Evolutionary conservation across 2,888 invertebrate species (phyloP), one percentile per base, ranked within the genome.

Genomic region (Balanococcus diminutus): DNA sequence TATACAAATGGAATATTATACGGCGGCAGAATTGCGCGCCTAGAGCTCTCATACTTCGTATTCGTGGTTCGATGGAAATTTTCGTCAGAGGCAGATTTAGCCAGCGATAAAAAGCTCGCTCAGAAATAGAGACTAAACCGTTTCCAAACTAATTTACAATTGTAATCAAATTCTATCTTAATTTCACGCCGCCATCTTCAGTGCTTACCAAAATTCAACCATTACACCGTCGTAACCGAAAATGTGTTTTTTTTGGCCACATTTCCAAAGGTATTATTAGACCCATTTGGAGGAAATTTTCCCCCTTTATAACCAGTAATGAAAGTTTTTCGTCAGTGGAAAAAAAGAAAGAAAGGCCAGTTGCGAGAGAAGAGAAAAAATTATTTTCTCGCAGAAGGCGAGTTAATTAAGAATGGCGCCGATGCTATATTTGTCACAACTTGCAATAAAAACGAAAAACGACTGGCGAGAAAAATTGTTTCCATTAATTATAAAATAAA

Each of bases 141-240:
- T 56, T 56, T 56, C 19, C 56, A 56, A 56, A 56, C 56, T 56
- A 22, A 56, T 56, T 56, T 56, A 56, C 56, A 56, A 56, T 56
- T 56, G 56, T 56, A 56, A 56, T 56, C 56, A 56, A 56, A 56
- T 56, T 56, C 56, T 22, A 56, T 56, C 22, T 56, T 56, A 56
- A 56, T 56, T 56, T 56, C 22, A 14, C 46, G 22, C 16, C 42
- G 16, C 42, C 42, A 0, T 16, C 42, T 3, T 22, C 22, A 22
- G 2, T 56, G 56, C 6, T 56, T 19, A 9, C 56, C 56, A 22
- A 56, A 56, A 19, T 56, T n/a, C n/a, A n/a, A n/a, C n/a, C n/a
- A n/a, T n/a, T n/a, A 6, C 6, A 56, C 6, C 19, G 19, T 0
- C 22, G 1, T 22, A 56, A 19, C 22, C 56, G n/a, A 22, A 56